Evolutionary conservation across 2,113 vertebrate species (phyloP).

Genomic region (Noctilio leporinus): DNA sequence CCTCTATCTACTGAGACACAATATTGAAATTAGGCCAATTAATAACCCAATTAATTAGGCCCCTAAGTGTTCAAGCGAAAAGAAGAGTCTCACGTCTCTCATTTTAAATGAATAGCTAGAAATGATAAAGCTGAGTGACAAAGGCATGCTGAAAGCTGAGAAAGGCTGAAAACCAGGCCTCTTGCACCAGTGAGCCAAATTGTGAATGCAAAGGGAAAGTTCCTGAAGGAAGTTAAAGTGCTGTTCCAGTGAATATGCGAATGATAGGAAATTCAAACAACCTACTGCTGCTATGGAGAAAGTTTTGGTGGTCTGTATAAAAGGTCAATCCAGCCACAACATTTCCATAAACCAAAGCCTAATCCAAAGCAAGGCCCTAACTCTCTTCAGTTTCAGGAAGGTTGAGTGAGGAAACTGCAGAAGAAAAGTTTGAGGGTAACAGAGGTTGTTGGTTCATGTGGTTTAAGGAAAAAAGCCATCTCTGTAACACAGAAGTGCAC

Average conservation of each 20-base stretch:
- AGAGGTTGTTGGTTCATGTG: background rate
- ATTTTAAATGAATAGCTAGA: background rate
- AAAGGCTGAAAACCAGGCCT: background rate
- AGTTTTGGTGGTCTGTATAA: background rate
- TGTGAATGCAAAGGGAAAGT: background rate
- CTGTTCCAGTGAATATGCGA: background rate
- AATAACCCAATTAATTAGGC: background rate
- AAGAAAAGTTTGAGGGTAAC: background rate
- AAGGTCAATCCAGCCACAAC: background rate
- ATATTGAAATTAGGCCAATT: background rate
- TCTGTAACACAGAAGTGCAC: background rate
- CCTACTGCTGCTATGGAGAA: background rate
- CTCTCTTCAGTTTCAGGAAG: background rate
- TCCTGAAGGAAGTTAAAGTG: background rate
- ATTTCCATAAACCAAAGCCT: background rate
- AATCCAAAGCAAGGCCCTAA: background rate
- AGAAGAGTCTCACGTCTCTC: background rate
- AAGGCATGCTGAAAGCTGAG: background rate
- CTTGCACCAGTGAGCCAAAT: background rate
- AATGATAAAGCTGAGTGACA: background rate
- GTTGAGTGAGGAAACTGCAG: background rate
- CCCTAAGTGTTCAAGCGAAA: background rate
- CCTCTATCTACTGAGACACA: background rate
- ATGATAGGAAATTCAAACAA: background rate
- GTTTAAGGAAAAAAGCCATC: background rate